A percentile compares a stretch with the other conserved stretches of the same genome.
phyloP scores from a whole-genome alignment of 1,140 invertebrate species.

The Platyscapa corneri region DNA sequence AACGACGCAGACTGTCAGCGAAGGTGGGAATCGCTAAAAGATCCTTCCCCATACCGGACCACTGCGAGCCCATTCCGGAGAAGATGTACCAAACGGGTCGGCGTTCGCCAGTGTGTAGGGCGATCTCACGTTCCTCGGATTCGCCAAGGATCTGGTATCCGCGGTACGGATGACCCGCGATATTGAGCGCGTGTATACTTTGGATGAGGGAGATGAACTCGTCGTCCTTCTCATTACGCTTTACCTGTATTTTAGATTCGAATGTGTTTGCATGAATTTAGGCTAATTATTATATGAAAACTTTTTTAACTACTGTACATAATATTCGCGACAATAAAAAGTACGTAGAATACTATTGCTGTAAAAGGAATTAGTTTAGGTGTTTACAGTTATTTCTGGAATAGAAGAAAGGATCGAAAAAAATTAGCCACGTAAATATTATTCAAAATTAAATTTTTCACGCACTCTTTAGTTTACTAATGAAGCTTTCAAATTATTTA shows the following conservation, averaged over 20 bases:
- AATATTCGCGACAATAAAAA: no score
- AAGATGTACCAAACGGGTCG: constrained; percentile 95
- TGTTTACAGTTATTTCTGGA: no score
- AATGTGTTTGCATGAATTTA: background rate
- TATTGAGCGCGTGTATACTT: constrained; percentile 81
- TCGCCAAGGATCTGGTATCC: constrained; percentile 85
- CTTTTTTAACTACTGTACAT: no score
- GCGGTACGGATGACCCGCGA: constrained; percentile 82
- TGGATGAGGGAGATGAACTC: constrained; percentile 86
- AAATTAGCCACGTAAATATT: no score
- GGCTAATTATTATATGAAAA: no score
- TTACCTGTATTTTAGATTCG: constrained; percentile 57
- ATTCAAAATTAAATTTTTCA: no score
- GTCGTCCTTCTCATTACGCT: constrained; percentile 78
- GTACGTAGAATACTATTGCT: no score
- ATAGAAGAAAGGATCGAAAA: no score
- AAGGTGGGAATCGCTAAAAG: constrained; percentile 89
- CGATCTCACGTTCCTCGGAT: constrained; percentile 64
- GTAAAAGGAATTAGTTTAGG: no score
- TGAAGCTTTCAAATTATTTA: no score
- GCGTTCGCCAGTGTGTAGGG: constrained; percentile 73
- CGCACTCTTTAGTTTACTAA: no score
- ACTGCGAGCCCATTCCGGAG: constrained; percentile 97
- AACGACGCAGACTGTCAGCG: constrained; percentile 83
- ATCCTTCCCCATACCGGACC: constrained; percentile 93